Base-by-base conservation (phyloP, 2,797 vertebrate species). In the Florisuga fusca region DNA sequence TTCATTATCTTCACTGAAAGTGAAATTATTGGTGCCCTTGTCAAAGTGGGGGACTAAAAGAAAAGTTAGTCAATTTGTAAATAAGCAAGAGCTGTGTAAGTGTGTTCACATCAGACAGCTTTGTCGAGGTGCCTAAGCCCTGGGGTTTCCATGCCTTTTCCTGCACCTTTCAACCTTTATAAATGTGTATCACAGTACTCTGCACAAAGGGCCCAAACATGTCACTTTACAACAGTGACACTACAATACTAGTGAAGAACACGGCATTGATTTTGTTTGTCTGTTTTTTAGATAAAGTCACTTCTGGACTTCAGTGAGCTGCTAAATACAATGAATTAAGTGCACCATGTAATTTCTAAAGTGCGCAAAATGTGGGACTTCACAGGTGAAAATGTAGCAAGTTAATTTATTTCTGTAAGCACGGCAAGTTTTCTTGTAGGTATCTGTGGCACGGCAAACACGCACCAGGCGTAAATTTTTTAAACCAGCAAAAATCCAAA, bases 1-100 rank as follows among this genome's bases (percentile, higher is more conserved):
- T 62, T 88, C 75, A 78, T 86, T 92, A 96, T 73, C 87, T 91
- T 76, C 89, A 69, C 84, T 90, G 88, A 77, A 16, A 94, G 71
- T 26, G 55, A 94, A 92, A 92, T 46, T 84, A 68, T 62, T 59
- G 86, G 46, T 45, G 87, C 74, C 83, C 71, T 79, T 67, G 59
- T 67, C 79, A 22, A 61, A 76, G 71, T 13, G 19, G 26, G 48
- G 11, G 36, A 71, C 82, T 78, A 91, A 76, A 3, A 92, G 87
- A 33, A 79, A 93, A 95, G 82, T 96, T 93, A 33, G 62, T n/a
- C 48, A 5, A 53, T 92, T 13, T 63, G 55, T 85, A 75, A 83
- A 69, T 7, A 62, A 55, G 55, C 58, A 72, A 55, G 55, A 78
- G 53, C 73, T 15, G 13, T 10, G 20, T 20, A 43, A 62, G 58